phyloP scores from a whole-genome alignment of 2,797 vertebrate genomes.

The Poliocrania exsul region DNA sequence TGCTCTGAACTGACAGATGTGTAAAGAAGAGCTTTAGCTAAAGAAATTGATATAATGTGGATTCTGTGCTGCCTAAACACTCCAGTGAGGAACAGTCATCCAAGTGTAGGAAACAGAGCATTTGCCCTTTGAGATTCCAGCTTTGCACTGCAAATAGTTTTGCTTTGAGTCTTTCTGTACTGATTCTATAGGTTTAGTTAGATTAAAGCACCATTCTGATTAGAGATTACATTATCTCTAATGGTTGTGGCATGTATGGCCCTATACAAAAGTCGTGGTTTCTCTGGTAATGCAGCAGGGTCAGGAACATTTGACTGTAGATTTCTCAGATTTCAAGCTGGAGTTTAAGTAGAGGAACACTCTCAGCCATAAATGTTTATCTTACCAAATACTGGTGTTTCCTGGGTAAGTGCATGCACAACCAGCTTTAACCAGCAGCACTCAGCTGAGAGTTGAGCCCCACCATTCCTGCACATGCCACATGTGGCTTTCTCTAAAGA shows the following conservation, averaged over 20 bases:
- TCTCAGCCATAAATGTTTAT: neutral
- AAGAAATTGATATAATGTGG: constrained; percentile 31
- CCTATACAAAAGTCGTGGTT: neutral
- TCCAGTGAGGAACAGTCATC: neutral
- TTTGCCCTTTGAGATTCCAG: neutral
- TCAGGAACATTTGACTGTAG: neutral
- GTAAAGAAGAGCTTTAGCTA: constrained; percentile 33
- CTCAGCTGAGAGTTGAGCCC: neutral
- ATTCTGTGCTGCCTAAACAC: neutral
- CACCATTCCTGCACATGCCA: neutral
- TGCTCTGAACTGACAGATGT: constrained; percentile 33
- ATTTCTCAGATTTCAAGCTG: neutral
- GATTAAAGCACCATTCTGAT: neutral
- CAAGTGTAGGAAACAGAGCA: neutral
- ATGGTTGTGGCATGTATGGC: neutral
- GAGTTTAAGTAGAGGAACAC: neutral
- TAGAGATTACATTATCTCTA: no score
- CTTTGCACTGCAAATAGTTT: neutral
- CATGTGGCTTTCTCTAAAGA: neutral
- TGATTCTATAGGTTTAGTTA: neutral
- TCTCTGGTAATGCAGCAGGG: neutral
- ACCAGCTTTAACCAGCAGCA: neutral
- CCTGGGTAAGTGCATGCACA: neutral
- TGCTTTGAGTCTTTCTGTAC: neutral
- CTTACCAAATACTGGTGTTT: neutral